These are phyloP conservation scores for Aurelia aurita DNA, from an alignment of 30 jellyfish, hydroid and myxozoan genomes.

Conservation along the genomic window DNA sequence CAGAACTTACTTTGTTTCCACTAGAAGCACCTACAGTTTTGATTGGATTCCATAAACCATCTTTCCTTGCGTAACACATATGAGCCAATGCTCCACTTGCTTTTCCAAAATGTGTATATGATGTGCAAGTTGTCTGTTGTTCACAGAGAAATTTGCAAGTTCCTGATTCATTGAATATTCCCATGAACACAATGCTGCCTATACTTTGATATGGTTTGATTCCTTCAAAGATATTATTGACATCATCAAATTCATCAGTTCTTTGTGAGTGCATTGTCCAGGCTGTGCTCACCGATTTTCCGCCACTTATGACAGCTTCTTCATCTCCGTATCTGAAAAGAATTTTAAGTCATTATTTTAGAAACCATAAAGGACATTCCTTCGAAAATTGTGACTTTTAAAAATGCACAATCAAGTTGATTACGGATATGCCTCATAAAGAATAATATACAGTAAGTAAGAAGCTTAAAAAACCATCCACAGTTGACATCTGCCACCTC, in stretches of 20 bases:
- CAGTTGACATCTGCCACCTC: no score
- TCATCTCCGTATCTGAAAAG: conserved; percentile 55
- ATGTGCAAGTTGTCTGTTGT: conserved; percentile 73
- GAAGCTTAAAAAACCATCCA: no score
- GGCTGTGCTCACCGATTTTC: conserved; percentile 44
- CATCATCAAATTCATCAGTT: conserved; percentile 49
- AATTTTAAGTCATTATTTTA: no score
- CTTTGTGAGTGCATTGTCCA: conserved; percentile 73
- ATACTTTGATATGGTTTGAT: conserved; percentile 79
- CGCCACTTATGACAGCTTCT: conserved; percentile 82
- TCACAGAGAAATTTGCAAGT: conserved; percentile 78
- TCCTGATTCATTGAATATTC: conserved; percentile 46
- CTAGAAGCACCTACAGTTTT: conserved; percentile 70
- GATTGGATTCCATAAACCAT: conserved; percentile 93
- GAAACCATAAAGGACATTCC: no score
- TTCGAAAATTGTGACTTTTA: no score
- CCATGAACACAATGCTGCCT: conserved; percentile 69
- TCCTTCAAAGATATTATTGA: conserved; percentile 85
- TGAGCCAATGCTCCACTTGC: conserved; percentile 69
- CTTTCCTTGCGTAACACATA: conserved; percentile 90
- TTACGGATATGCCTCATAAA: no score
- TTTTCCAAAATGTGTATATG: conserved; percentile 78
- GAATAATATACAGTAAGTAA: no score
- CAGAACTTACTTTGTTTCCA: conserved; percentile 82
- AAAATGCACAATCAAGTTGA: no score